Evolutionary conservation across 2,888 invertebrate genomes (phyloP).

Genomic region (Cerastis rubricosa): DNA sequence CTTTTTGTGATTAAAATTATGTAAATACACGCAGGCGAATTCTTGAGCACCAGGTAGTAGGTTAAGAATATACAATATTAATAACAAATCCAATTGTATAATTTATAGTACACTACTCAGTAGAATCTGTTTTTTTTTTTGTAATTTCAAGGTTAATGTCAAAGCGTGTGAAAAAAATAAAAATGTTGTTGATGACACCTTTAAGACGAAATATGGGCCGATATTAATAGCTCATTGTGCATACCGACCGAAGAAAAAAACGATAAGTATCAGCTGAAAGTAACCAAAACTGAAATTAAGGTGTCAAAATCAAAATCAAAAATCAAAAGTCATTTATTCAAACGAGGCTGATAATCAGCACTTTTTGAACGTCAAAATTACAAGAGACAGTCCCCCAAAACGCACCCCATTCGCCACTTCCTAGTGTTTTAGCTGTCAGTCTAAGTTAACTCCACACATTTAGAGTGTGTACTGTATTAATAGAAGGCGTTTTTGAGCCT

Average conservation of each 20-base stretch:
- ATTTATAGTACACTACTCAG: neutral
- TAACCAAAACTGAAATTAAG: neutral
- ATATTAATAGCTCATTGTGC: neutral
- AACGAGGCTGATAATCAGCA: no score
- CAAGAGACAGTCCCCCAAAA: no score
- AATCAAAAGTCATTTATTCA: no score
- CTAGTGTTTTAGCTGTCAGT: no score
- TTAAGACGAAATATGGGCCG: neutral
- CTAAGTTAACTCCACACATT: neutral
- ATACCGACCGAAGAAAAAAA: neutral
- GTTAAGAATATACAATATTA: no score
- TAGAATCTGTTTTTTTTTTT: neutral
- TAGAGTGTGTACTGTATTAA: neutral
- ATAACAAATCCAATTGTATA: neutral
- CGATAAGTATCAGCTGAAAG: neutral
- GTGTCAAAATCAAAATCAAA: no score
- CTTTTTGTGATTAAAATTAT: neutral
- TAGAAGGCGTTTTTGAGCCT: neutral
- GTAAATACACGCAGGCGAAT: neutral
- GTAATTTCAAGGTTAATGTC: neutral
- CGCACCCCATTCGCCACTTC: no score
- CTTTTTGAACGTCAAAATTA: no score
- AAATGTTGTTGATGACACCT: no score
- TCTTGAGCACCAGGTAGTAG: neutral
- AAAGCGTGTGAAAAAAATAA: no score